Base-by-base conservation (phyloP, 2,113 vertebrate genomes). In the Diphyllodes magnificus region DNA sequence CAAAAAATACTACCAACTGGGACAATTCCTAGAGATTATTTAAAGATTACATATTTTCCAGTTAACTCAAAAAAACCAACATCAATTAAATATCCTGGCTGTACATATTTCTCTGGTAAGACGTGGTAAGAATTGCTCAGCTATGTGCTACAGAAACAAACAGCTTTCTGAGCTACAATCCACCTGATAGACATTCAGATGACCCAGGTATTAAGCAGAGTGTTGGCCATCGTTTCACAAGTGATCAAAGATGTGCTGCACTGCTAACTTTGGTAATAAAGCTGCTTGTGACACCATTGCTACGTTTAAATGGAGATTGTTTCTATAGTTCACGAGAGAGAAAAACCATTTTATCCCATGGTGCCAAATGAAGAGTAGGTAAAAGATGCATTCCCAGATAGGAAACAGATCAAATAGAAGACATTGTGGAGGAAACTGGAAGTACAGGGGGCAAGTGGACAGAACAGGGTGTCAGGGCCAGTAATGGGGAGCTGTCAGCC, bases 21-120 rank as follows among this genome's bases (percentile, higher is more conserved):
- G 45, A 18, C 53, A 88, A 20, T 90, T 90, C 79, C 71, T 73
- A 77, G 11, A 53, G 51, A 88, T 92, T 87, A 76, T 89, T 93
- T 90, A 63, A 85, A 80, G 39, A 90, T 92, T 35, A 93, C 54
- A 82, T 54, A 77, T 92, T 94, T 95, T 91, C 73, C 66, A 81
- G 39, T 59, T 63, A 73, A 65, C 54, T 79, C 31, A 6, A 80
- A 86, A 91, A 86, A 88, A 59, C 44, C 25, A 88, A 57, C 44
- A 72, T 30, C 20, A 66, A 15, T 40, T 54, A 85, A 88, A 80
- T 71, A 19, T 54, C 70, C 9, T 4, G 60, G 28, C 22, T 75
- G 33, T 65, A 82, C 65, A 35, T 80, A 93, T 85, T 95, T 77
- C 47, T 39, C 63, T 93, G 75, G 42, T 66, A 93, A 87, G 44